Base-by-base conservation (phyloP, 2,113 vertebrate genomes). In the Myxocyprinus asiaticus region DNA sequence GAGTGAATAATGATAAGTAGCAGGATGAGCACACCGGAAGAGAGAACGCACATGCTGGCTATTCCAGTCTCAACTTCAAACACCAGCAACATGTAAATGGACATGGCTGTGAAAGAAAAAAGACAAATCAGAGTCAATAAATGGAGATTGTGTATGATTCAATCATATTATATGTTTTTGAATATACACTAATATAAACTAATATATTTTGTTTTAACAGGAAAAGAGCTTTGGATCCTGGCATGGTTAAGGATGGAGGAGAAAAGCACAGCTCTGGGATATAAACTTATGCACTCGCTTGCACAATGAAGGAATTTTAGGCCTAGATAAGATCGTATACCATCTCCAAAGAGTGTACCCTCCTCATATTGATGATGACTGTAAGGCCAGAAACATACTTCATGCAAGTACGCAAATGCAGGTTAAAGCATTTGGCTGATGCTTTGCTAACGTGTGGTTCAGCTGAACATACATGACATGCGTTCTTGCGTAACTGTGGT, bases 41-140 rank as follows among this genome's bases (percentile, higher is more conserved):
- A 91, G 0, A 98, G 94, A 7, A 97, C 89, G 6, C 94, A 94
- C 0, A 95, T 93, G 0, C 94, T 88, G 5, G 95, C 93, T 0
- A 95, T 94, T 0, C 90, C 96, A 0, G 95, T 93, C 86, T 95
- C 93, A 0, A 87, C 87, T 64, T 96, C 92, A 9, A 97, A 96
- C 48, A 94, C 89, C 83, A 98, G 89, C 83, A 97, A 90, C 91
- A 95, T 91, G 45, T 94, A 96, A 68, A 98, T 93, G 80, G 94
- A 94, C 63, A 99, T 91, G 0, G 91, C 93, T 94, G 90, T 55
- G 11, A 55, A 65, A 5, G 5, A 0, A 53, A 44, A 6, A 59
- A 61, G 9, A 55, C 0, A 17, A 61, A 11, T 76, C 6, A 12
- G 8, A n/a, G 11, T 4, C 6, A 5, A 12, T 12, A 55, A 12